A percentile compares a stretch with the other conserved stretches of the same genome.
These are phyloP conservation scores for Fragum whitleyi DNA, from an alignment of 2,888 invertebrate species.

Conservation along the genomic window DNA sequence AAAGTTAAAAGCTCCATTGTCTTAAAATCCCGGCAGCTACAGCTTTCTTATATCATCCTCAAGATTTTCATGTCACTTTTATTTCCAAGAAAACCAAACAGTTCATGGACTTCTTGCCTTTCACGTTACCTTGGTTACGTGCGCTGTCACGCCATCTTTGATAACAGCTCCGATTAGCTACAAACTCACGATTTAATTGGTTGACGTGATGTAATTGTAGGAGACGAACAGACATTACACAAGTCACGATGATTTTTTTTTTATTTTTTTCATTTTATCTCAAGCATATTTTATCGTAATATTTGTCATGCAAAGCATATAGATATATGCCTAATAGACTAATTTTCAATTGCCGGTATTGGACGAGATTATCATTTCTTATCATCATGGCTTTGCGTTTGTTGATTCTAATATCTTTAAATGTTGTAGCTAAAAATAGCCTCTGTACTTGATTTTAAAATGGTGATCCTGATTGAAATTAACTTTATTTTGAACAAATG, in stretches of 20 bases:
- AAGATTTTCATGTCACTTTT: constrained; percentile 38
- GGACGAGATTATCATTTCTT: no score
- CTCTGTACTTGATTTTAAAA: no score
- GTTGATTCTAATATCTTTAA: no score
- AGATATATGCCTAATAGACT: no score
- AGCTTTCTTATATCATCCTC: constrained; percentile 25
- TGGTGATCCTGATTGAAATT: no score
- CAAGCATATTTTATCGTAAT: background rate
- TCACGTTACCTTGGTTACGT: constrained; percentile 18
- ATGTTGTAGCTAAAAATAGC: no score
- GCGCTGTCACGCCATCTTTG: constrained; percentile 23
- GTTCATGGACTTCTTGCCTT: constrained; percentile 23
- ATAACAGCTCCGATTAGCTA: constrained; percentile 31
- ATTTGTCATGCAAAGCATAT: no score
- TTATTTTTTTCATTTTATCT: constrained; percentile 10
- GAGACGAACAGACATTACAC: background rate
- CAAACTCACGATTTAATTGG: constrained; percentile 57
- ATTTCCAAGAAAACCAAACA: constrained; percentile 47
- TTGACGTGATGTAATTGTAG: constrained; percentile 34
- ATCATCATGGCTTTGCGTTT: no score
- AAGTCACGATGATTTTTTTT: background rate
- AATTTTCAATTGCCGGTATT: no score
- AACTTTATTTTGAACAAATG: no score
- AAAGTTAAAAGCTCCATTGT: constrained; percentile 39
- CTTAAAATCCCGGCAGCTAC: constrained; percentile 24